These are phyloP conservation scores for Aleadryas rufinucha DNA, from an alignment of 2,113 vertebrate species.

Conservation along the genomic window DNA sequence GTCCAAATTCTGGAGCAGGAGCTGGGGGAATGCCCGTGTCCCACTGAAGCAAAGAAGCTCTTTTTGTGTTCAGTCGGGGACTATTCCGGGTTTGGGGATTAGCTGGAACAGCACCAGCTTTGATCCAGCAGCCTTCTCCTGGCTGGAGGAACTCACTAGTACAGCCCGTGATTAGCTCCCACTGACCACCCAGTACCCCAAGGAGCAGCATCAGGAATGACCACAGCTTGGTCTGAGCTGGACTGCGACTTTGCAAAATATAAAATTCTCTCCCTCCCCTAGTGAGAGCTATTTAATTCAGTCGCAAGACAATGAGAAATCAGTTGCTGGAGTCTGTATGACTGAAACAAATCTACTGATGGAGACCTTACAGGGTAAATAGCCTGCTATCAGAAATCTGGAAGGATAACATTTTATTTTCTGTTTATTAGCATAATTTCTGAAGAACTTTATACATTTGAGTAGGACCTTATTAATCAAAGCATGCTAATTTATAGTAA, in stretches of 20 bases:
- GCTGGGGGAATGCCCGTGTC: neutral
- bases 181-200: fast-evolving
- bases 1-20: neutral
- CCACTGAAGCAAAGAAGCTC: too few relatives aligned
- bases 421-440: neutral
- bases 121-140: too few relatives aligned
- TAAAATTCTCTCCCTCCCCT: neutral
- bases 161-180: fast-evolving
- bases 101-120: too few relatives aligned
- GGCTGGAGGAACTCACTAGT: too few relatives aligned
- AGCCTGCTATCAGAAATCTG: neutral
- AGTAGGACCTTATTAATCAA: neutral
- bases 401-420: neutral
- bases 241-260: neutral
- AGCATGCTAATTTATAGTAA: neutral
- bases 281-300: neutral
- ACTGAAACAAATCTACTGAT: neutral
- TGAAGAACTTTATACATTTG: neutral
- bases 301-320: neutral
- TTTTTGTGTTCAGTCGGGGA: fast-evolving
- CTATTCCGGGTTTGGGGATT: neutral
- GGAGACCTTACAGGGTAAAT: neutral
- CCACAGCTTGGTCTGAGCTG: neutral
- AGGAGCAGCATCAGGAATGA: neutral
- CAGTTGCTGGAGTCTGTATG: neutral